phyloP scores from a whole-genome alignment of 37 sponge, comb jelly and placozoan genomes.

The Halisarca cf. caerulea region DNA sequence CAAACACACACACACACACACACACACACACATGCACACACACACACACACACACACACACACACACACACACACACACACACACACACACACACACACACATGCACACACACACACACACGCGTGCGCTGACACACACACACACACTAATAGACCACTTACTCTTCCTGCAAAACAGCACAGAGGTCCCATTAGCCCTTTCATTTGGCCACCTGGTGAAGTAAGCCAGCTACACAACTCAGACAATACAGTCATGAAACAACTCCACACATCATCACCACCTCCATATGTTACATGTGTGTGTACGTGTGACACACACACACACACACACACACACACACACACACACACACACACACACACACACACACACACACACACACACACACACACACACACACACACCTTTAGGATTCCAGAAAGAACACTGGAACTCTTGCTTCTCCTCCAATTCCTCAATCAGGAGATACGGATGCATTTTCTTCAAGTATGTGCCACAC shows the following conservation, averaged over 20 bases:
- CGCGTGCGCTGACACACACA: too few species aligned
- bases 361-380: background rate
- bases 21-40: too few species aligned
- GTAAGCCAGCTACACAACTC: background rate
- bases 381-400: background rate
- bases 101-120: background rate
- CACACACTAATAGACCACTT: background rate
- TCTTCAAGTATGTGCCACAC: conserved; percentile 8
- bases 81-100: background rate
- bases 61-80: background rate
- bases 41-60: background rate
- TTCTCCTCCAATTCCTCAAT: background rate
- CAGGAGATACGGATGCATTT: background rate
- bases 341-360: too few species aligned
- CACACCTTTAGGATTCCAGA: background rate
- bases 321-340: too few species aligned
- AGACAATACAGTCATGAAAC: background rate
- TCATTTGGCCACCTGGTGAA: background rate
- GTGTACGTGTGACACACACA: too few species aligned
- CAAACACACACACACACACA: too few species aligned
- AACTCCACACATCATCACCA: background rate
- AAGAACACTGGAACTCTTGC: background rate
- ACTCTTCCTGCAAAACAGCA: background rate
- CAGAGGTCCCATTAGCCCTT: background rate
- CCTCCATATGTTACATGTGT: too few species aligned